These are phyloP conservation scores for Peucedramus taeniatus DNA, from an alignment of 2,113 vertebrate species.

Conservation along the genomic window DNA sequence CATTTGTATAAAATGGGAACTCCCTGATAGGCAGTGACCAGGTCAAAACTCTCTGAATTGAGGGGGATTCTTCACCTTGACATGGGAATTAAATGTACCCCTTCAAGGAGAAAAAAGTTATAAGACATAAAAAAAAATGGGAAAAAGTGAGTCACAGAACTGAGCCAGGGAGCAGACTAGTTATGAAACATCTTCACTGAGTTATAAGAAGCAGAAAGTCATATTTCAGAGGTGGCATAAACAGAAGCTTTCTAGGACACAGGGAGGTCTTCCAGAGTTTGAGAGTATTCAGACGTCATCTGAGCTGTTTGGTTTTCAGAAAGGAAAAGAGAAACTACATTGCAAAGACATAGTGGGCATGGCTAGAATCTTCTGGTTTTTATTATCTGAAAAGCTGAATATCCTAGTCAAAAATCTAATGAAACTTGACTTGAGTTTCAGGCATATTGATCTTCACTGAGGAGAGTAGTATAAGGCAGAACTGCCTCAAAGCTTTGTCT, in stretches of 20 bases:
- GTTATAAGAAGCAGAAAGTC: neutral
- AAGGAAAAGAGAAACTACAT: neutral
- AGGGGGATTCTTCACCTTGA: neutral
- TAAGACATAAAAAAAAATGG: neutral
- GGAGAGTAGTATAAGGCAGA: neutral
- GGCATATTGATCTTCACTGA: neutral
- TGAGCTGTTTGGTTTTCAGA: neutral
- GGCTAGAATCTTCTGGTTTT: neutral
- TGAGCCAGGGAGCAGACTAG: neutral
- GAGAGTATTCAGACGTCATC: rapidly evolving
- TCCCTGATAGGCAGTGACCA: neutral
- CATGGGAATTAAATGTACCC: neutral
- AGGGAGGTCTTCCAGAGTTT: neutral
- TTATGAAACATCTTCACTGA: neutral
- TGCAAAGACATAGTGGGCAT: neutral
- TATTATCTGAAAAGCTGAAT: neutral
- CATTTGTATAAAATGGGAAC: neutral
- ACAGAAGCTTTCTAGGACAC: neutral
- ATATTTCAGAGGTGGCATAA: neutral
- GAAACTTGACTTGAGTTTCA: neutral
- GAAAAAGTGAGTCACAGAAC: neutral
- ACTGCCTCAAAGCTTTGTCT: neutral
- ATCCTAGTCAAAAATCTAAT: neutral
- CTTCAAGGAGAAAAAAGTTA: neutral
- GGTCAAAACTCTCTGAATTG: neutral